Base-by-base conservation (phyloP, 37 sponge, comb jelly and placozoan species). In the Ianthella basta region DNA sequence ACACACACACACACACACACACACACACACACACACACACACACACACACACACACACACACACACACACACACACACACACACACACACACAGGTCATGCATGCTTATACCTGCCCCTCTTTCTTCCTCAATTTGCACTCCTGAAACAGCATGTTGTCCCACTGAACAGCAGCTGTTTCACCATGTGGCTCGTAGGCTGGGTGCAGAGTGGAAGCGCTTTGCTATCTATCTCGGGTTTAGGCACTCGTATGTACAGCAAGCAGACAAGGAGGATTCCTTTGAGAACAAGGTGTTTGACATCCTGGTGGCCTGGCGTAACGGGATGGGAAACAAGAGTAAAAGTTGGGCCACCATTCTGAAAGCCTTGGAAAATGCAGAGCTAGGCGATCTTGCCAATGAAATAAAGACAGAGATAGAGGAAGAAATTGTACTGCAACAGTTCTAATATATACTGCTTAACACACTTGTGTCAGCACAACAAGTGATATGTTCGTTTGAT, bases 191-290 rank as follows among this genome's bases (percentile, higher is more conserved):
- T 64, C 8, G 66, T 10, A 10, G 23, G 23, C 8, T 16, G 23
- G 66, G 66, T 10, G 14, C 23, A 8, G 6, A 64, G 23, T 64
- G 66, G 66, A 10, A 30, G 23, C 14, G 8, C 12, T 16, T 64
- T 16, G 14, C 29, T 10, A 16, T 30, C 23, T 64, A 21, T 64
- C 66, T 64, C 6, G 66, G 66, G 27, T 30, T 64, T 24, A 30
- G 27, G 27, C 8, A 16, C 8, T 16, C 66, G 27, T 8, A 30
- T 16, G 12, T 64, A 16, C 29, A 64, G 23, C 29, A 64, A 16
- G 66, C 66, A 8, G 23, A 64, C 66, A 64, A 16, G 66, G 66
- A 30, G 66, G 27, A 64, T 64, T 20, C 66, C 66, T 30, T 64
- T 20, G 23, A 64, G 27, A 30, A 64, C 8, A 64, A 20, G 23